Conservation (phyloP, 2,888 invertebrate species). For the Nezara viridula region DNA sequence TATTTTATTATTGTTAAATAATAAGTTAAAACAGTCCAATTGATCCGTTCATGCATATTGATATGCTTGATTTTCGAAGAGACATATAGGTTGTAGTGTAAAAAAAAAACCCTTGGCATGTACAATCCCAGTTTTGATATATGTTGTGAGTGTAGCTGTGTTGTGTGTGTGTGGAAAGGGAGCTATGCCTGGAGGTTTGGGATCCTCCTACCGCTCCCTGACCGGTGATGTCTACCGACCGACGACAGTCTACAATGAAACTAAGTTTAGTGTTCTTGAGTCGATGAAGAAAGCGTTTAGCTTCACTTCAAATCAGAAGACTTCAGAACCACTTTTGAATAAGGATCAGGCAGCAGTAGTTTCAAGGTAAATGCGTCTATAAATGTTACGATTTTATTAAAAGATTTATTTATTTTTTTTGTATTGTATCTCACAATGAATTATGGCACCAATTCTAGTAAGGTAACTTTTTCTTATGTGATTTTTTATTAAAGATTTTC, state of each 20-base stretch:
- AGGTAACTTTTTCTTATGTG: background rate
- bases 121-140: slow-evolving; percentile 54
- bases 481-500: background rate
- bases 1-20: background rate
- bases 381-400: slow-evolving; percentile 13
- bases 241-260: slow-evolving; percentile 75
- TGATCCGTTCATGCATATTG: background rate
- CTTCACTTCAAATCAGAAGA: slow-evolving; percentile 68
- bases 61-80: slow-evolving; percentile 22
- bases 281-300: slow-evolving; percentile 76
- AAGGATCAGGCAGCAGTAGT: slow-evolving; percentile 62
- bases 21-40: background rate
- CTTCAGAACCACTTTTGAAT: slow-evolving; percentile 64
- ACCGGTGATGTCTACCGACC: slow-evolving; percentile 76
- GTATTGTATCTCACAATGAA: slow-evolving; percentile 14
- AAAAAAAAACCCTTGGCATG: slow-evolving; percentile 50
- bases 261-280: slow-evolving; percentile 73
- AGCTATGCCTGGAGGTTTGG: slow-evolving; percentile 77
- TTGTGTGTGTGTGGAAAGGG: slow-evolving; percentile 67
- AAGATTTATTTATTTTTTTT: slow-evolving; percentile 2
- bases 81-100: slow-evolving; percentile 19
- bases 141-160: slow-evolving; percentile 59
- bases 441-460: slow-evolving; percentile 12
- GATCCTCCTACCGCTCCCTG: slow-evolving; percentile 76
- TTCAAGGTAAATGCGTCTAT: slow-evolving; percentile 62